These are phyloP conservation scores for Haplochromis burtoni DNA, from an alignment of 2,113 vertebrate species.

Conservation along the genomic window DNA sequence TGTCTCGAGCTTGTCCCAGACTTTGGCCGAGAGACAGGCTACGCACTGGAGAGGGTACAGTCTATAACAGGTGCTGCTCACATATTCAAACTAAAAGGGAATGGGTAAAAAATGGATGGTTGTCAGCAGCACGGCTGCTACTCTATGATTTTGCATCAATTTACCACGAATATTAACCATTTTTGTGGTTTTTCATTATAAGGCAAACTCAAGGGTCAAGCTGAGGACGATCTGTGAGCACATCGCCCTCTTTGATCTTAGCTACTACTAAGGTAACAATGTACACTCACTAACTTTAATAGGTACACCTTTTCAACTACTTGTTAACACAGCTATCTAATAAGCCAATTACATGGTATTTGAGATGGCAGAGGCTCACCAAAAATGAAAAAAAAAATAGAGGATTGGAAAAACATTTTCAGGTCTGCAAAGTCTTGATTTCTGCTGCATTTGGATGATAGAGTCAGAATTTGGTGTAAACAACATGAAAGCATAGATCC, in stretches of 20 bases:
- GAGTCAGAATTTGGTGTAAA: not conserved
- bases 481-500: not conserved
- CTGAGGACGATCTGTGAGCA: not conserved
- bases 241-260: not conserved
- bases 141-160: not conserved
- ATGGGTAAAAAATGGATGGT: not conserved
- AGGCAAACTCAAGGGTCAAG: not conserved
- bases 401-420: not conserved
- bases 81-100: not conserved
- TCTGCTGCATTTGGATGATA: not conserved
- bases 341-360: not conserved
- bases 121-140: not conserved
- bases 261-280: not conserved
- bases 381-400: not conserved
- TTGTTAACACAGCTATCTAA: not conserved
- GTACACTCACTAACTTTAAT: not conserved
- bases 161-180: not conserved
- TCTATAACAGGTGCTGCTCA: not conserved
- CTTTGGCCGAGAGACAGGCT: not conserved
- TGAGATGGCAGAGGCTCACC: not conserved
- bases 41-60: not conserved
- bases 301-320: not conserved
- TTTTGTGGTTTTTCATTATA: not conserved
- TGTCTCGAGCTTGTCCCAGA: rapidly evolving
- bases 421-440: not conserved